Evolutionary conservation across 2,888 invertebrate genomes (phyloP), one percentile per base, ranked within the genome.

Genomic region (Elmis aenea): DNA sequence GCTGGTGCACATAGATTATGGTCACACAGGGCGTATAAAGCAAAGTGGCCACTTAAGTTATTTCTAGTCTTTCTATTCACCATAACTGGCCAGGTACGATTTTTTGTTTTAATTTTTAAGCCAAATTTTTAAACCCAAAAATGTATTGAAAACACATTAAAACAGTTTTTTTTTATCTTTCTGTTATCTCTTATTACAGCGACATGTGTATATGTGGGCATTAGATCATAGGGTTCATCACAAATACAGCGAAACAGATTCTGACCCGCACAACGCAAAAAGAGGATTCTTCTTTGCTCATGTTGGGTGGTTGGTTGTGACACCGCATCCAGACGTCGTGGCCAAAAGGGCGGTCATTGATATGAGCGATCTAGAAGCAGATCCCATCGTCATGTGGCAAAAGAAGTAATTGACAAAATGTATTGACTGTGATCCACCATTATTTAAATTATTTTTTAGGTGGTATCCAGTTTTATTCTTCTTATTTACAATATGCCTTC

Each of bases 181-280:
- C 12, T 11, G 42, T 43, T 18, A 18, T 6, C 5, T 18, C 15
- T 28, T 30, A 35, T 70, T 72, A 2, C 66, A 87, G 86, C 77
- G 83, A 21, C 83, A 86, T 61, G 85, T 88, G 2, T 87, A 87
- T 63, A 84, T 82, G 3, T 91, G 91, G 91, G 85, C 86, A 0
- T 64, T 88, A 48, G 90, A 91, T 59, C 91, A 91, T 61, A 73
- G 91, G 47, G 85, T 90, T 26, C 91, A 91, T 61, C 91, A 91
- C 68, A 90, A 90, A 61, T 91, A 85, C 67, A 79, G 85, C 16
- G 91, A 91, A 67, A 86, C 89, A 0, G 84, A 85, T 40, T 84
- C 89, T 0, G 91, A 91, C 64, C 86, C 86, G 0, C 86, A 87
- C 60, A 85, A 91, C 66, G 83, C 85, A 1, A 77, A 82, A 28